A percentile compares a stretch with the other conserved stretches of the same genome.
phyloP scores from a whole-genome alignment of 2,797 vertebrate genomes.

The Galago senegalensis region DNA sequence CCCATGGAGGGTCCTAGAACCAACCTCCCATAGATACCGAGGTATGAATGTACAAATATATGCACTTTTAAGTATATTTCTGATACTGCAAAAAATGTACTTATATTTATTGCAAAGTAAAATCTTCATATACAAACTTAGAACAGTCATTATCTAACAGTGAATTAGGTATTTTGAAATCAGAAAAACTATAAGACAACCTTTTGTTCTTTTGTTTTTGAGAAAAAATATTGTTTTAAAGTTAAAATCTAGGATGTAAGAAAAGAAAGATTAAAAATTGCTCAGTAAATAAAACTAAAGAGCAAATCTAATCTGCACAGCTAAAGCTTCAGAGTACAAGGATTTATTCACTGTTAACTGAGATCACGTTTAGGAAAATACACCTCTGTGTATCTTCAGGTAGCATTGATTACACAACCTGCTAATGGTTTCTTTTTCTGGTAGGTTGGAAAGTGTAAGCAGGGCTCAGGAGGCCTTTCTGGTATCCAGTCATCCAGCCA shows the following conservation, averaged over 20 bases:
- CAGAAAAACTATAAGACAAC: not conserved
- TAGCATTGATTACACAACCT: not conserved
- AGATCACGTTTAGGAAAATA: not conserved
- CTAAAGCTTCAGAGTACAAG: not conserved
- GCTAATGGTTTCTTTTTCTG: not conserved
- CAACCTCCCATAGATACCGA: not conserved
- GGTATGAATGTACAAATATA: not conserved
- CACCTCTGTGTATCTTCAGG: not conserved
- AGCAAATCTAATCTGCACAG: not conserved
- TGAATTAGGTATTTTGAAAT: not conserved
- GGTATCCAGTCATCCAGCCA: not conserved
- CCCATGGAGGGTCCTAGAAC: not conserved
- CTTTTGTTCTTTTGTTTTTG: not conserved
- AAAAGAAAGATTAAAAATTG: not conserved
- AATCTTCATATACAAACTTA: not conserved
- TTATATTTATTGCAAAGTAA: not conserved
- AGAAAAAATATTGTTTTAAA: not conserved
- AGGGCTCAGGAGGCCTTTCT: not conserved
- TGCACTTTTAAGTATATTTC: not conserved
- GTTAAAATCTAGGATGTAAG: not conserved
- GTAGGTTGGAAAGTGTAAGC: not conserved
- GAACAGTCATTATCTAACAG: not conserved
- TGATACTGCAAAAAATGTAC: not conserved
- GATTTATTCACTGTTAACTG: not conserved
- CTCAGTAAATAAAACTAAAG: constrained; percentile 29